Evolutionary conservation across 2,113 vertebrate species (phyloP).

Genomic region (Hippocampus guttulatus): DNA sequence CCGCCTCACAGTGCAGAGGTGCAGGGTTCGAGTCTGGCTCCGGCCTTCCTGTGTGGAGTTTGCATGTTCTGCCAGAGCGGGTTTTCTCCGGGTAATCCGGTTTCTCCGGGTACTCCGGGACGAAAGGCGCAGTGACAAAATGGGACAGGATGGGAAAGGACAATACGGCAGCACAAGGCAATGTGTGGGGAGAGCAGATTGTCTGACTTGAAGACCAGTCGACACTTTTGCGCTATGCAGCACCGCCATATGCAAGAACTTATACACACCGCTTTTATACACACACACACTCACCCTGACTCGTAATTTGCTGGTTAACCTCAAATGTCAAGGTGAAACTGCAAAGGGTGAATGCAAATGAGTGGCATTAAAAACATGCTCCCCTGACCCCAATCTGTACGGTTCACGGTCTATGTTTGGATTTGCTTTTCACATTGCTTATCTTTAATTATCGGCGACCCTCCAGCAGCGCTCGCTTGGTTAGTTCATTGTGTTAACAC

Average conservation of each 20-base stretch:
- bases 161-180: background rate
- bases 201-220: constrained; percentile 67
- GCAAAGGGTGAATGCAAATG: constrained; percentile 65
- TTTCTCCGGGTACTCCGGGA: no score
- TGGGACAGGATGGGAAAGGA: background rate
- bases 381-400: constrained; percentile 54
- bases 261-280: background rate
- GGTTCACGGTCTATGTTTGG: constrained; percentile 60
- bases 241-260: constrained; percentile 31
- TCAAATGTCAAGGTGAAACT: constrained; percentile 66
- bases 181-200: background rate
- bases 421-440: constrained; percentile 56
- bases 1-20: no score
- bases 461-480: constrained; percentile 35
- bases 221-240: constrained; percentile 53
- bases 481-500: constrained; percentile 47
- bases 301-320: constrained; percentile 66
- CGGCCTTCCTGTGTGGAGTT: no score
- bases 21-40: no score
- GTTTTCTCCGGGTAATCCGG: no score
- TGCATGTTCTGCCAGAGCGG: no score
- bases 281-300: background rate
- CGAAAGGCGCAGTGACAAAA: background rate
- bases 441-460: constrained; percentile 63
- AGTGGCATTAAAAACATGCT: constrained; percentile 46